phyloP scores from a whole-genome alignment of 2,888 invertebrate genomes.

The Diadromus collaris region DNA sequence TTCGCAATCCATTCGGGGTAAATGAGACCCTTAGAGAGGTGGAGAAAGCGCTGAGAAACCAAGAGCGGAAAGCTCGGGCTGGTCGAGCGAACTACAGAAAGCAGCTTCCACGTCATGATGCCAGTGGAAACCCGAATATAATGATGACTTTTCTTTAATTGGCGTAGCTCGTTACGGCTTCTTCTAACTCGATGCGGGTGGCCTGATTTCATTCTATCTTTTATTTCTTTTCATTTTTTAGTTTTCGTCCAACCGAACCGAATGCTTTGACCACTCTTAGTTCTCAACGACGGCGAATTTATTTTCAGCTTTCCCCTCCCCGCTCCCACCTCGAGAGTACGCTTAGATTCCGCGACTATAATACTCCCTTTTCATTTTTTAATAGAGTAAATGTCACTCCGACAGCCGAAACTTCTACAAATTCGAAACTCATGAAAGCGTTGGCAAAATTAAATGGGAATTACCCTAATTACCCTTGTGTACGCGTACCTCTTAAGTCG shows the following conservation, averaged over 20 bases:
- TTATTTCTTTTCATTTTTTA: not conserved
- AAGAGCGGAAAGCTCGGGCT: slow-evolving; percentile 25
- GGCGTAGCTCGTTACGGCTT: slow-evolving; percentile 59
- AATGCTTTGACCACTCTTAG: slow-evolving; percentile 38
- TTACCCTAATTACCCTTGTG: not conserved
- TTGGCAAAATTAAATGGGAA: not conserved
- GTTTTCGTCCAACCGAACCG: slow-evolving; percentile 16
- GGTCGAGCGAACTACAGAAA: slow-evolving; percentile 57
- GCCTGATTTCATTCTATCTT: slow-evolving; percentile 41
- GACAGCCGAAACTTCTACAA: not conserved
- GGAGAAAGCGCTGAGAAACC: slow-evolving; percentile 24
- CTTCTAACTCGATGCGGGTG: slow-evolving; percentile 55
- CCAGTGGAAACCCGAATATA: slow-evolving; percentile 51
- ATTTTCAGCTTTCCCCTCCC: not conserved
- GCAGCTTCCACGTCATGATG: slow-evolving; percentile 43
- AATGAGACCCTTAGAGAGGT: slow-evolving; percentile 52
- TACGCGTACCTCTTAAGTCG: not conserved
- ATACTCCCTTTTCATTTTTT: slow-evolving; percentile 38
- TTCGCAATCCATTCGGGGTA: slow-evolving; percentile 49
- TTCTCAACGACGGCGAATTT: slow-evolving; percentile 32
- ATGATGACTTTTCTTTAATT: slow-evolving; percentile 62
- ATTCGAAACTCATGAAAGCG: not conserved
- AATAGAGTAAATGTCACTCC: slow-evolving; percentile 24
- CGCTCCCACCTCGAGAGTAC: slow-evolving; percentile 6
- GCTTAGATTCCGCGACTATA: slow-evolving; percentile 14